Evolutionary conservation across 2,797 vertebrate species (phyloP), one percentile per base, ranked within the genome.

Genomic region (Betta splendens): DNA sequence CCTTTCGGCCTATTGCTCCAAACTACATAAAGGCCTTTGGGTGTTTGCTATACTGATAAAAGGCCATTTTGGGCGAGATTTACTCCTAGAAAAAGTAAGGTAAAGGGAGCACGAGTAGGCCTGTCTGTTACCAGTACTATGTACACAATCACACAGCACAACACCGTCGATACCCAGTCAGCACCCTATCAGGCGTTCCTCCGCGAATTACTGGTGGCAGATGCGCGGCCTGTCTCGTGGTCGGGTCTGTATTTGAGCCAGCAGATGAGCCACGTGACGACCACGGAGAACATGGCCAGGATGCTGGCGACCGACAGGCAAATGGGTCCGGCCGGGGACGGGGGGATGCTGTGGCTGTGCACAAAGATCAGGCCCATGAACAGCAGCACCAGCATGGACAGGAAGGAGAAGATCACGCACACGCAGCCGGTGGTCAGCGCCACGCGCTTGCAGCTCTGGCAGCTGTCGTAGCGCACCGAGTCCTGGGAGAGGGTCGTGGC

Each of bases 321-420:
- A 66, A 97, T 95, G 71, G 95, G 95, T 52, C 96, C 95, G 56
- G 95, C 94, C 7, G 94, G 94, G 46, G 94, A 96, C 15, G 93
- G 93, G 0, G 93, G 92, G 26, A 90, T 89, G 52, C 93, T 87
- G 89, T 95, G 93, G 70, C 94, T 94, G 89, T 97, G 95, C 84
- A 98, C 94, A 47, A 98, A 98, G 84, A 98, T 94, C 70, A 97
- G 94, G 81, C 96, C 96, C 84, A 95, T 94, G 91, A 97, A 97
- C 36, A 97, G 92, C 87, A 97, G 71, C 83, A 96, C 94, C 72
- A 98, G 92, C 95, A 97, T 95, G 88, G 94, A 94, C 43, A 97
- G 91, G 53, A 97, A 95, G 45, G 95, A 96, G 89, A 97, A 95
- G 64, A 96, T 93, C 13, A 96, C 94, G 89, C 95, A 97, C 31